Percentiles rank a stretch among this genome's conserved stretches.
Conservation (phyloP, 2,888 invertebrate genomes). For the Eupsilia transversa region DNA sequence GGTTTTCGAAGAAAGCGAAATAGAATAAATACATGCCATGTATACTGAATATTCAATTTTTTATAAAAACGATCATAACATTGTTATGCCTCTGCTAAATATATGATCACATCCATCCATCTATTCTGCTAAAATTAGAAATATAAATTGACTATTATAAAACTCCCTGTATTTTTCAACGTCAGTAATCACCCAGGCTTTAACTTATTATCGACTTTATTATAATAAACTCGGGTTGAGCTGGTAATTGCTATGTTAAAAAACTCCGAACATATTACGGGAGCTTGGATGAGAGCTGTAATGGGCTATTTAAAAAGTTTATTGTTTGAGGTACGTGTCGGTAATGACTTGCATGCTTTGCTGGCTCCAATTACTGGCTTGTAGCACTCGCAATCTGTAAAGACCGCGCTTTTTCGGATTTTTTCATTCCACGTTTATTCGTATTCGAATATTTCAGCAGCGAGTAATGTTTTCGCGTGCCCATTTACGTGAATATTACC, state of each 20-base stretch:
- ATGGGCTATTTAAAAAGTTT: conserved; percentile 66
- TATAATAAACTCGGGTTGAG: conserved; percentile 36
- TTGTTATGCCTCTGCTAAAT: neutral
- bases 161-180: conserved; percentile 11
- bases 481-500: conserved; percentile 62
- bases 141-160: conserved; percentile 4
- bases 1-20: conserved; percentile 5
- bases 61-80: neutral
- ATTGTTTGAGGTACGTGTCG: conserved; percentile 60
- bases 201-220: conserved; percentile 43
- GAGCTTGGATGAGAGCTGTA: conserved; percentile 52
- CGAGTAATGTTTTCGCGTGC: conserved; percentile 49
- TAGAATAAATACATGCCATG: too few relatives aligned
- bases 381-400: conserved; percentile 44
- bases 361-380: conserved; percentile 61
- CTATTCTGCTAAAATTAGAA: neutral
- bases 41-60: neutral
- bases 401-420: conserved; percentile 37
- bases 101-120: neutral
- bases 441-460: conserved; percentile 40
- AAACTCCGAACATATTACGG: conserved; percentile 55
- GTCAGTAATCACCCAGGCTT: conserved; percentile 37
- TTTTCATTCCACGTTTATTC: conserved; percentile 52
- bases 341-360: conserved; percentile 64
- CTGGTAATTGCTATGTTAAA: conserved; percentile 59